phyloP scores from a whole-genome alignment of 1,140 invertebrate genomes.

The Pseudomyrmex pallidus region DNA sequence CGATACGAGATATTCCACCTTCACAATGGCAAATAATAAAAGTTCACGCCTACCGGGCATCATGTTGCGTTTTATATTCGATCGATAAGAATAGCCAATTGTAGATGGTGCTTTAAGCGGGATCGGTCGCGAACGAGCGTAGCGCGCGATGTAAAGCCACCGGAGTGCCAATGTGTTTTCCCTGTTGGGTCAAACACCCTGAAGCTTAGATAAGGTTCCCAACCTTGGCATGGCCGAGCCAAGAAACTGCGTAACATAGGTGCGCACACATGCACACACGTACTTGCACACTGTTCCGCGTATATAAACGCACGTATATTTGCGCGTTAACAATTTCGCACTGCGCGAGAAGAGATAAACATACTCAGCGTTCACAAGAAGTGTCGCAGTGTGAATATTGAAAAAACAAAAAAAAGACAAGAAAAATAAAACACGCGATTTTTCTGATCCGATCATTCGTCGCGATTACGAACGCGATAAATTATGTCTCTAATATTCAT shows the following conservation, averaged over 20 bases:
- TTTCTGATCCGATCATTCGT: too few species aligned
- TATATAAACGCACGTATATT: background rate
- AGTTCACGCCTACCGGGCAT: background rate
- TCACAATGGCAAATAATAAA: background rate
- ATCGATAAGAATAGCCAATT: constrained; percentile 46
- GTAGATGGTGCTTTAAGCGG: constrained; percentile 57
- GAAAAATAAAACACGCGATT: too few species aligned
- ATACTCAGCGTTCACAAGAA: background rate
- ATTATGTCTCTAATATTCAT: too few species aligned
- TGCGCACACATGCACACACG: constrained; percentile 8
- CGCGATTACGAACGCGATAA: too few species aligned
- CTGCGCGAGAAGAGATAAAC: constrained; percentile 30
- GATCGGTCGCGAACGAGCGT: constrained; percentile 36
- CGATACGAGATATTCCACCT: background rate
- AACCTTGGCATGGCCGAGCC: constrained; percentile 75
- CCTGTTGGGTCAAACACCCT: constrained; percentile 78
- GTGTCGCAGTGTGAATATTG: too few species aligned
- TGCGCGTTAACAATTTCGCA: constrained; percentile 12
- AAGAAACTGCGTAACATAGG: constrained; percentile 64
- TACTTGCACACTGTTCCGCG: background rate
- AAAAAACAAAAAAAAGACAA: too few species aligned
- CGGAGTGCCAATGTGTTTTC: constrained; percentile 75
- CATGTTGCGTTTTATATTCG: background rate
- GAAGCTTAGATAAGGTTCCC: constrained; percentile 76
- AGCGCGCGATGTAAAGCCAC: constrained; percentile 34